Evolutionary conservation across 2,888 invertebrate species (phyloP), one percentile per base, ranked within the genome.

Genomic region (Urechis unicinctus): DNA sequence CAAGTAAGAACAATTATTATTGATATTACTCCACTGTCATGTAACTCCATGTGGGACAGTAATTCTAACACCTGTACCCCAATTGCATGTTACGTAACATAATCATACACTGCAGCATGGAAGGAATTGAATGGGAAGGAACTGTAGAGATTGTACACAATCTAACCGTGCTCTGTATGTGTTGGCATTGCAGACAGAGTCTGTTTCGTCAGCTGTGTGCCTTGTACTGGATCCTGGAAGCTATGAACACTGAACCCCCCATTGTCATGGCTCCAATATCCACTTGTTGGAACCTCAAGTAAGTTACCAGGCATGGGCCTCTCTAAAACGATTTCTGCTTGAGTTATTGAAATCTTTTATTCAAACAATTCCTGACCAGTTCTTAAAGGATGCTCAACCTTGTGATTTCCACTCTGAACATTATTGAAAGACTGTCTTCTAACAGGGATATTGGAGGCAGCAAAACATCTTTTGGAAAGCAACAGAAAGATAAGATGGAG

Each of bases 151-250:
- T n/a, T n/a, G n/a, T n/a, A n/a, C n/a, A n/a, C n/a, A n/a, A n/a
- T n/a, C n/a, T n/a, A n/a, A n/a, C n/a, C n/a, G n/a, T n/a, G n/a
- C n/a, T n/a, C n/a, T n/a, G n/a, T n/a, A n/a, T n/a, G n/a, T n/a
- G n/a, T n/a, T 36, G 36, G 9, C 9, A 5, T 55, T 55, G n/a
- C 41, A 58, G 59, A 25, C 21, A 49, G 3, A 52, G 55, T 1
- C 56, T 77, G 54, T 76, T 75, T 53, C 69, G 74, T 26, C 78
- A 77, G 61, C 63, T 78, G 24, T 77, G 76, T 66, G 70, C 68
- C n/a, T 62, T 78, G 26, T 67, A 71, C 63, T 78, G 77, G 78
- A 64, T 78, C 3, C 59, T 78, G 22, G 75, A 78, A 53, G 71
- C 75, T 5, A 78, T 77, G 73, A 72, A 70, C 49, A 59, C 66